Evolutionary conservation across 2,797 vertebrate genomes (phyloP), one percentile per base, ranked within the genome.

Genomic region (Pterois miles): DNA sequence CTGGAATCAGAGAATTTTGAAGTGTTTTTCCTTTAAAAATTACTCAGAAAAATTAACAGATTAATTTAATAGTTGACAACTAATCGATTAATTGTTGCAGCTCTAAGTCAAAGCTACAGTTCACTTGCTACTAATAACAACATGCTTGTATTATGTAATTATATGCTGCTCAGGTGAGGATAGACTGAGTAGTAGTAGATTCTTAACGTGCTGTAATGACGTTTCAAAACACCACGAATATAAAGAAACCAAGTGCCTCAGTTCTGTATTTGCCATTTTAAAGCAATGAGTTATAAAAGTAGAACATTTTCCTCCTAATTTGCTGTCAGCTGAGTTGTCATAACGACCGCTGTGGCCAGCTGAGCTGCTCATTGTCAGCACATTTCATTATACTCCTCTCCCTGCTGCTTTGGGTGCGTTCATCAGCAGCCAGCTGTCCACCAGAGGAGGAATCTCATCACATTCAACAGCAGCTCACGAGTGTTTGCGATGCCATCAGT

Each of bases 311-410:
- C 46, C 20, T 48, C 29, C 38, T 31, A 34, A 34, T 74, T 75
- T 67, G 29, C 76, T 34, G 52, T 82, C 81, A 84, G 78, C 82
- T 66, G 83, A 81, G 65, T 77, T 73, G 82, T 74, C 56, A 76
- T 79, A 75, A 74, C 14, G 67, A 23, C 65, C 9, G 14, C 68
- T 38, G 36, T 22, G 33, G 23, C 60, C 62, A 52, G 46, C 46
- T 34, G 75, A 78, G 85, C 80, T 52, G 71, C 65, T 91, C 65
- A 50, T 68, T 77, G 78, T 86, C 72, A 48, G 80, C 72, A 78
- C 82, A 65, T 84, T 90, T 77, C 59, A 73, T 78, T 79, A 72
- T 85, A 74, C 72, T 36, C 50, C 65, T 74, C 74, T 81, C 74
- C 59, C 64, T 0, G 4, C 72, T 50, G 65, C 71, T 80, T 54